Conservation (phyloP, 35 echinoderm and acorn worm genomes). For the Ophioderma brevispina region DNA sequence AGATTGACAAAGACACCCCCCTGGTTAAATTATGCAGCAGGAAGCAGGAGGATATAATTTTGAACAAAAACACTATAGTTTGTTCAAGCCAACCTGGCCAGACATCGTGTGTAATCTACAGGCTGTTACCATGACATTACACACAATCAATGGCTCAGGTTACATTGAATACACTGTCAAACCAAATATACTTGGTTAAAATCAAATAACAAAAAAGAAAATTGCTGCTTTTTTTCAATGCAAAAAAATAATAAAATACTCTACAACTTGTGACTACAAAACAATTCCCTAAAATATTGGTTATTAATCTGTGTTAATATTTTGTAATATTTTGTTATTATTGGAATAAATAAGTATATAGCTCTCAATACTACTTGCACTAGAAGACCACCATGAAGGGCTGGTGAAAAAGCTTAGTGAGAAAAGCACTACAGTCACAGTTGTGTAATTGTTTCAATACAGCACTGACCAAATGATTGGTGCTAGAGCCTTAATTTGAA, state of each 20-base stretch:
- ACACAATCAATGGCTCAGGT: background rate
- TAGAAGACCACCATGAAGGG: background rate
- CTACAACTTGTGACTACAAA: conserved; percentile 8
- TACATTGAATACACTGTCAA: background rate
- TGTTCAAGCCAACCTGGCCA: too few relatives aligned
- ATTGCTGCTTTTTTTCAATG: background rate
- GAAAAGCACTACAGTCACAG: too few relatives aligned
- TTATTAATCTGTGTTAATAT: background rate
- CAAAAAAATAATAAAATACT: background rate
- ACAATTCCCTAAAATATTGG: background rate
- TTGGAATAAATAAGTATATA: conserved; percentile 12
- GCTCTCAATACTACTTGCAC: background rate
- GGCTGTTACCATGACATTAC: too few relatives aligned
- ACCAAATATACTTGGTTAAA: background rate
- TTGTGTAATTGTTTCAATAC: too few relatives aligned
- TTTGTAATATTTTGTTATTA: background rate
- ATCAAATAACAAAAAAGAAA: background rate
- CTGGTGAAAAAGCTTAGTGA: too few relatives aligned
- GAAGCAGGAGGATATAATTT: background rate
- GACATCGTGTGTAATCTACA: too few relatives aligned
- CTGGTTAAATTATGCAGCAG: background rate
- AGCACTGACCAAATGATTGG: too few relatives aligned
- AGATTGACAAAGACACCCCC: background rate
- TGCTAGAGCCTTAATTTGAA: too few relatives aligned
- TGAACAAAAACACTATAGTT: too few relatives aligned